Evolutionary conservation across 2,888 invertebrate species (phyloP), one percentile per base, ranked within the genome.

Genomic region (Oegoconia quadripuncta): DNA sequence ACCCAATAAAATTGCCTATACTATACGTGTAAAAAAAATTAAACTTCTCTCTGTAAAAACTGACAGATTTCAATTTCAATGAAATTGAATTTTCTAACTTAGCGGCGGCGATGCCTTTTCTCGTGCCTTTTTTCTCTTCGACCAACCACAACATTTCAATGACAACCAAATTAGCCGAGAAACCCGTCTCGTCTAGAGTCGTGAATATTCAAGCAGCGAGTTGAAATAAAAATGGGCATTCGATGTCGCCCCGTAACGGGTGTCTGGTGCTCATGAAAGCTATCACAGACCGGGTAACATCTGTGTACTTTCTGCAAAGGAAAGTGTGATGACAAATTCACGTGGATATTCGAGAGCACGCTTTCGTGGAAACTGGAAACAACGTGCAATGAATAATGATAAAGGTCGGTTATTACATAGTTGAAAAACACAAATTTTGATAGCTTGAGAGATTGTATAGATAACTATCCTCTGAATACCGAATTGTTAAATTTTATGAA

Each of bases 281-380:
- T 62, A 58, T 45, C 53, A 46, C 37, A 39, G 34, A 44, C 40
- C 32, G 44, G 46, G 50, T 51, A 52, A 52, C 50, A 53, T 47
- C 54, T 34, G 41, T 43, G 53, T 55, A 55, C 57, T 50, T 58
- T 59, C 59, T 52, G 59, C 52, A 55, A 58, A 52, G 55, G 67
- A 68, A 65, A 66, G 67, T 53, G 46, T 44, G 48, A 51, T 50
- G 50, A 55, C 50, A 51, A 50, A 52, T 45, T 14, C 17, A 37
- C 28, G 33, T 44, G 37, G 48, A 43, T 36, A 39, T 29, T 14
- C 25, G 30, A 53, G 38, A 39, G 42, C 17, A 39, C 38, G 39
- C 35, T 42, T 31, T 42, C 34, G 20, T 34, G 34, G 12, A 30
- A 34, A 16, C 31, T 39, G 41, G 39, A 43, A 46, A 41, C 34